Evolutionary conservation across 2,113 vertebrate genomes (phyloP).

Genomic region (Coregonus clupeaformis): DNA sequence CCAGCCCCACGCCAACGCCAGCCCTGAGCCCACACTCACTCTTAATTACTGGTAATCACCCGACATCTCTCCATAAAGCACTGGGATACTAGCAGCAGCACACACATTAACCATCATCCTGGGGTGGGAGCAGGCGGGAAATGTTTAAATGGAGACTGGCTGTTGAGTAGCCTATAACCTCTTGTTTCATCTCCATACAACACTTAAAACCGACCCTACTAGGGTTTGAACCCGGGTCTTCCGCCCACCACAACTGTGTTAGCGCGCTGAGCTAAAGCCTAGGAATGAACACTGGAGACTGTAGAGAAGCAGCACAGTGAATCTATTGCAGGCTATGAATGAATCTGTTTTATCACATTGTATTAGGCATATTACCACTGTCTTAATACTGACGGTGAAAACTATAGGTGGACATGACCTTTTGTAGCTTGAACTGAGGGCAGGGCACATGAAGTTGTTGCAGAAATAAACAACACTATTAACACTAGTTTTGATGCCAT

Average conservation of each 20-base stretch:
- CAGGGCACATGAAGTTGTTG: background rate
- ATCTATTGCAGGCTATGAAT: too few species aligned
- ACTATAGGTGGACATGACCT: constrained; percentile 30
- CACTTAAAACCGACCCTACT: constrained; percentile 8
- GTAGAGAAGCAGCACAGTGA: too few species aligned
- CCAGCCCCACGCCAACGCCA: constrained; percentile 48
- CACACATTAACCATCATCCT: constrained; percentile 43
- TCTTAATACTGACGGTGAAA: constrained; percentile 33
- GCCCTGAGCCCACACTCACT: constrained; percentile 57
- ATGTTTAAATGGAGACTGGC: constrained; percentile 50
- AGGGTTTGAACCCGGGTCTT: background rate
- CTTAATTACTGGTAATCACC: constrained; percentile 74
- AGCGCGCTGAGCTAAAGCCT: too few species aligned
- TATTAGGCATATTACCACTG: constrained; percentile 47
- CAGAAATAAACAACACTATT: background rate
- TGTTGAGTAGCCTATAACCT: constrained; percentile 34
- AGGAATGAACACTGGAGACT: too few species aligned
- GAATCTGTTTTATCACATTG: constrained; percentile 46
- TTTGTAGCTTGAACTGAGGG: constrained; percentile 18
- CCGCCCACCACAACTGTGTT: too few species aligned
- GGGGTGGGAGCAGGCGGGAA: constrained; percentile 29
- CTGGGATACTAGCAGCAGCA: constrained; percentile 56
- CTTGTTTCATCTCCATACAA: constrained; percentile 44
- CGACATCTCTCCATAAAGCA: constrained; percentile 67
- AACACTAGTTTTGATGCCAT: background rate